Percentiles rank a stretch among this genome's conserved stretches.
These are phyloP conservation scores for Athene noctua DNA, from an alignment of 2,113 vertebrate genomes.

Conservation along the genomic window DNA sequence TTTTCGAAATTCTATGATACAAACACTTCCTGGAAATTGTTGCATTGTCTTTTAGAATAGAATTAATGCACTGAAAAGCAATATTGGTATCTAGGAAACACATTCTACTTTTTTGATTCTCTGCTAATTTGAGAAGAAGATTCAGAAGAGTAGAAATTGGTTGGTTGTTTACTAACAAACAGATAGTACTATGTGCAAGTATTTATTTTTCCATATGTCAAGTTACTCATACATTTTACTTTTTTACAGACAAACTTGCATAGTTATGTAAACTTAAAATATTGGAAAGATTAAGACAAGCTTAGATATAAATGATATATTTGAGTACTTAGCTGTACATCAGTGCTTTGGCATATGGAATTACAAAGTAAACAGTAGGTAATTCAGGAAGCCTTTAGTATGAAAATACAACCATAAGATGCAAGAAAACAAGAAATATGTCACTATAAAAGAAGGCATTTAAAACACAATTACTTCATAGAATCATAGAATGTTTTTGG, in stretches of 20 bases:
- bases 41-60: not conserved
- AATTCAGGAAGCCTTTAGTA: not conserved
- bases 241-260: not conserved
- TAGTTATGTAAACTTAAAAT: not conserved
- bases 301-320: not conserved
- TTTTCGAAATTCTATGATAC: not conserved
- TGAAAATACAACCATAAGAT: not conserved
- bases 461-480: not conserved
- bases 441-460: not conserved
- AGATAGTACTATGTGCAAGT: not conserved
- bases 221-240: not conserved
- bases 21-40: not conserved
- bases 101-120: not conserved
- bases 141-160: not conserved
- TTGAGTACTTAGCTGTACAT: constrained; percentile 2
- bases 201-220: not conserved
- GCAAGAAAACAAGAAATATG: not conserved
- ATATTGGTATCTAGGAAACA: not conserved
- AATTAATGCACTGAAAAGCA: not conserved
- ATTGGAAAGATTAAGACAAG: not conserved
- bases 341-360: not conserved
- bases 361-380: not conserved
- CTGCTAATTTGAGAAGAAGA: not conserved
- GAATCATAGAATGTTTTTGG: no score
- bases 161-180: not conserved